Evolutionary conservation across 2,797 vertebrate genomes (phyloP), one percentile per base, ranked within the genome.

Genomic region (Labroides dimidiatus): DNA sequence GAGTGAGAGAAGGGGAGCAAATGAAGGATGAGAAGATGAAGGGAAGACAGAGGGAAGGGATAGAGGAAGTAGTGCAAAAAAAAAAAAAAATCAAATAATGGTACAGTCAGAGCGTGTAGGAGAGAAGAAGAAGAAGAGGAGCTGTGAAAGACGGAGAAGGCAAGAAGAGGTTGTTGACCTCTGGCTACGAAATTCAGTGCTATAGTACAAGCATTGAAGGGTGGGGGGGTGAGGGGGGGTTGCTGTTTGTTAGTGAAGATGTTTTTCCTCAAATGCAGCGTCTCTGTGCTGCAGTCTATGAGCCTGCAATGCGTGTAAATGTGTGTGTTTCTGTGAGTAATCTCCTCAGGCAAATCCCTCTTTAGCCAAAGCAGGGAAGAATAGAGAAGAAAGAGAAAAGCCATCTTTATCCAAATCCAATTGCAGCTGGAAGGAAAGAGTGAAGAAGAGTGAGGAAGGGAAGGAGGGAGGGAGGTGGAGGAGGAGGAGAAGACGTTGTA

Each of bases 341-440:
- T 93, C 92, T 94, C 93, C 90, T 78, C 80, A 5, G 90, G 93
- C 91, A 94, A 93, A 94, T 93, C 92, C 90, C 81, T 93, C 89
- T 93, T 94, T 93, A 94, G 88, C 88, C 91, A 92, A 93, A 92
- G 82, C 72, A 89, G 87, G 84, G 87, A 92, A 94, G 92, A 94
- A 93, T 90, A 87, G 88, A 92, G 86, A 88, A 93, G 88, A 93
- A 94, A 93, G 86, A 88, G 89, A 84, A 94, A 93, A 94, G 90
- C 92, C 93, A 91, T 94, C 92, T 93, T 94, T 93, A 95, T 94
- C 92, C 93, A 94, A 94, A 94, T 94, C 93, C 93, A 94, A 94
- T 93, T 94, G 93, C 85, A 86, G 90, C 88, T 90, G 88, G 87
- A 92, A 91, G 84, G 84, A 90, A 73, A 80, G 82, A 81, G 48